These are phyloP conservation scores for Drosophila leonis DNA, from an alignment of 2,888 invertebrate genomes.

Conservation along the genomic window DNA sequence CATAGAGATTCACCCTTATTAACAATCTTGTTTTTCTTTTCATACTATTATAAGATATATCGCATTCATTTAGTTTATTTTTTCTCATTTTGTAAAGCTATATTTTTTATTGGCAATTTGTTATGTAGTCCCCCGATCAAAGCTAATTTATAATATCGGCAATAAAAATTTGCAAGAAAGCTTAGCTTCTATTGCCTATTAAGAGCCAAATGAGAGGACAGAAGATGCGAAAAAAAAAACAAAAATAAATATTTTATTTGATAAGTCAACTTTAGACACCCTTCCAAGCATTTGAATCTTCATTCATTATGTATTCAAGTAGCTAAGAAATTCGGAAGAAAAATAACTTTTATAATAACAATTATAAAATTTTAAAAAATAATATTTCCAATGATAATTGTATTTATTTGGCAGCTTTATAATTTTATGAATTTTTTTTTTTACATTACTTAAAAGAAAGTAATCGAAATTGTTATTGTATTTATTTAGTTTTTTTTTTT, in stretches of 20 bases:
- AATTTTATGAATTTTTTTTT: too few relatives aligned
- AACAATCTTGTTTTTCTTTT: not conserved
- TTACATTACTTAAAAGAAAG: too few relatives aligned
- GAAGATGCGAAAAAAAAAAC: constrained; percentile 33
- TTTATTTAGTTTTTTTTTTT: too few relatives aligned
- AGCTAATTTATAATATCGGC: not conserved
- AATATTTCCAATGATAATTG: too few relatives aligned
- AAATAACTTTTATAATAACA: too few relatives aligned
- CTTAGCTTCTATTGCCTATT: constrained; percentile 5
- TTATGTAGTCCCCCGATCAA: not conserved
- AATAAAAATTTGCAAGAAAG: constrained; percentile 2
- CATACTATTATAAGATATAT: not conserved
- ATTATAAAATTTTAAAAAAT: too few relatives aligned
- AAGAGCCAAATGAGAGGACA: not conserved
- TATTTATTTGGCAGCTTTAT: too few relatives aligned
- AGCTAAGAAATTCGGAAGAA: too few relatives aligned
- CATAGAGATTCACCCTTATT: not conserved
- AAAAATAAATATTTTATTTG: not conserved
- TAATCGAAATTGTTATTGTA: too few relatives aligned
- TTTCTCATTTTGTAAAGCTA: constrained; percentile 2
- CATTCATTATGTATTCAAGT: too few relatives aligned
- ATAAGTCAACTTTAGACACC: not conserved
- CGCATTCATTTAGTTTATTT: not conserved
- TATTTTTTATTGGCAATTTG: constrained; percentile 5
- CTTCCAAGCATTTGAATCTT: not conserved